These are phyloP conservation scores for Planiliza haematocheilus DNA, from an alignment of 2,113 vertebrate genomes.

Conservation along the genomic window DNA sequence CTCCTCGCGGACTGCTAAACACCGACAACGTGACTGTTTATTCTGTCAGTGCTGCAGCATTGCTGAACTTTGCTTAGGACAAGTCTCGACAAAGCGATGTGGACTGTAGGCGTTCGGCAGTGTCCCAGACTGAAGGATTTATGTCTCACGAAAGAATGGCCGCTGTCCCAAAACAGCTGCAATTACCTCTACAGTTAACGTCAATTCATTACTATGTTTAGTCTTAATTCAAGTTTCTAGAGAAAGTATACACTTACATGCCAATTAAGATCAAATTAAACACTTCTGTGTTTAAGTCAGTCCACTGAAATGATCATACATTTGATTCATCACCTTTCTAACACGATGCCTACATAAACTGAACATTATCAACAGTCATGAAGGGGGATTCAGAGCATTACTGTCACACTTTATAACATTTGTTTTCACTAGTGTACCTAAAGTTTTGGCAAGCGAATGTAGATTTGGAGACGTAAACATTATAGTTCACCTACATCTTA, in stretches of 20 bases:
- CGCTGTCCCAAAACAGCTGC: neutral
- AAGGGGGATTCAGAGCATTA: too few relatives aligned
- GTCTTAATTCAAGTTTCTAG: neutral
- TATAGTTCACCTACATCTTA: conserved; percentile 4
- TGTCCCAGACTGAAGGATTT: neutral
- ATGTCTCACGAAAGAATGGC: neutral
- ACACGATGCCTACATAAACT: too few relatives aligned
- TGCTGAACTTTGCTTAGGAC: conserved; percentile 31
- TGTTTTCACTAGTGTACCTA: too few relatives aligned
- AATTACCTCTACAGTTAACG: neutral
- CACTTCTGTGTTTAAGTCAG: too few relatives aligned
- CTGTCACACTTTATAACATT: too few relatives aligned
- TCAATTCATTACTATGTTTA: neutral
- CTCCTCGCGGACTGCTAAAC: conserved; percentile 7
- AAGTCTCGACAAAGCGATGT: conserved; percentile 59
- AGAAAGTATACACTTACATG: neutral
- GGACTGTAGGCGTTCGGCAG: neutral
- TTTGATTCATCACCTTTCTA: too few relatives aligned
- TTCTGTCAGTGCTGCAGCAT: neutral
- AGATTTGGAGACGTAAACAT: neutral
- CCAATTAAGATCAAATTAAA: too few relatives aligned
- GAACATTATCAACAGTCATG: too few relatives aligned
- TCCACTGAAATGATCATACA: too few relatives aligned
- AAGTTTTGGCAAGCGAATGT: too few relatives aligned
- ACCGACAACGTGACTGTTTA: neutral